phyloP scores from a whole-genome alignment of 2,113 vertebrate species.

The Cervus canadensis region DNA sequence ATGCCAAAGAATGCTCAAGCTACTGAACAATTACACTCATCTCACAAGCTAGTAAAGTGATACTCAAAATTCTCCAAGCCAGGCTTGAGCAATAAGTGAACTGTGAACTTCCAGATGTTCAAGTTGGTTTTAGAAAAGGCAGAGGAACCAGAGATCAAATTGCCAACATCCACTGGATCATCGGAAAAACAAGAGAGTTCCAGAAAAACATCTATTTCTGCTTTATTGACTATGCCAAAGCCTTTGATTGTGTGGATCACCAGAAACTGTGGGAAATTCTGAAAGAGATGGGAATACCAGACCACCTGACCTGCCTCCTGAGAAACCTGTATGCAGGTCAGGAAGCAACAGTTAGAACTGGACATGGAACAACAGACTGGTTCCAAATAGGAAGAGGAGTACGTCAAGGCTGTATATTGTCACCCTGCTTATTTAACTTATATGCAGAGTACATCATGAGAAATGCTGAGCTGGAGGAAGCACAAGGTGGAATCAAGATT shows the following conservation, averaged over 20 bases:
- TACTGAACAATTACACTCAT: rapidly evolving
- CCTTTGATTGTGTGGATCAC: neutral
- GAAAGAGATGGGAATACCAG: neutral
- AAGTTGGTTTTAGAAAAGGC: neutral
- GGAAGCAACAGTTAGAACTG: neutral
- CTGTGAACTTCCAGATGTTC: rapidly evolving
- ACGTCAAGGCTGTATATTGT: neutral
- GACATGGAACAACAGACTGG: neutral
- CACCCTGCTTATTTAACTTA: neutral
- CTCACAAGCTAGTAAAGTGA: neutral
- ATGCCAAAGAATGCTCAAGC: neutral
- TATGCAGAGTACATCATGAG: neutral
- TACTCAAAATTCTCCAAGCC: neutral
- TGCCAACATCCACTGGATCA: neutral
- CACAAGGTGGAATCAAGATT: neutral
- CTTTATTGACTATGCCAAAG: neutral
- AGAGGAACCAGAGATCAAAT: neutral
- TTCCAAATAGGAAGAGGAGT: neutral
- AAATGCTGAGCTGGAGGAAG: neutral
- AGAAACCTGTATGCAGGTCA: neutral
- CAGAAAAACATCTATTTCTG: neutral
- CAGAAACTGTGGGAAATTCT: neutral
- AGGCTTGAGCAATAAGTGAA: neutral
- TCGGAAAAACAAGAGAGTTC: rapidly evolving
- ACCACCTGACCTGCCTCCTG: neutral